Conservation (phyloP, 2,888 invertebrate genomes). For the Xylota sylvarum region DNA sequence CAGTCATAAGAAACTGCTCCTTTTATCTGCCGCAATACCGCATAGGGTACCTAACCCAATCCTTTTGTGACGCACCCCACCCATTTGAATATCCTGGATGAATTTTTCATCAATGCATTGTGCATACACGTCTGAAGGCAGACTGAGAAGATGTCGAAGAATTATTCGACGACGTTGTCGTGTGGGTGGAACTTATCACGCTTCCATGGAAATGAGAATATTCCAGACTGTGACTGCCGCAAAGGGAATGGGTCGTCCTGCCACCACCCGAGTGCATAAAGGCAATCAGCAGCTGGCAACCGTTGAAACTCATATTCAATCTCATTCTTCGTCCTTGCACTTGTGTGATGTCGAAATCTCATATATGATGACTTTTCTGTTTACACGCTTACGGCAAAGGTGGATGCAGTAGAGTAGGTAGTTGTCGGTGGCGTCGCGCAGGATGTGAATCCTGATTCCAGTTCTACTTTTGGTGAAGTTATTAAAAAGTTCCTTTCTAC, state of each 20-base stretch:
- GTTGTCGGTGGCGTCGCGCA: constrained; percentile 11
- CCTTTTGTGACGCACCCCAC: neutral
- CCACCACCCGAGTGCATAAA: neutral
- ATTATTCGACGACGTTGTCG: neutral
- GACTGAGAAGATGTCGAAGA: constrained; percentile 4
- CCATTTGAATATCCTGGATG: constrained; percentile 26
- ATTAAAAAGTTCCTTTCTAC: constrained; percentile 61
- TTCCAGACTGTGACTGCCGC: constrained; percentile 27
- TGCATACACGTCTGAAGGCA: constrained; percentile 10
- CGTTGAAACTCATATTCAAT: constrained; percentile 37
- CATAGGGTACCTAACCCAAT: neutral
- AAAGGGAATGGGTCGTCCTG: neutral
- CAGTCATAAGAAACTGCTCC: constrained; percentile 2
- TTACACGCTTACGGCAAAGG: constrained; percentile 60
- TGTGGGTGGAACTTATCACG: constrained; percentile 23
- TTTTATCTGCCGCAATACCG: neutral
- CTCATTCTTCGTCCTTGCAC: constrained; percentile 31
- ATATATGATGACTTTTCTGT: constrained; percentile 57
- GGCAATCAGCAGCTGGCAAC: constrained; percentile 54
- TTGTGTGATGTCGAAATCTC: constrained; percentile 20
- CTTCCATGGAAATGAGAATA: constrained; percentile 54
- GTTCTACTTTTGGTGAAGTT: constrained; percentile 58
- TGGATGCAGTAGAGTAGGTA: constrained; percentile 49
- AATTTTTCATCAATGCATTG: constrained; percentile 48
- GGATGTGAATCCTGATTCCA: neutral